Percentiles rank a stretch among this genome's conserved stretches.
These are phyloP conservation scores for Cyphomyrmex costatus DNA, from an alignment of 1,140 invertebrate species.

Conservation along the genomic window DNA sequence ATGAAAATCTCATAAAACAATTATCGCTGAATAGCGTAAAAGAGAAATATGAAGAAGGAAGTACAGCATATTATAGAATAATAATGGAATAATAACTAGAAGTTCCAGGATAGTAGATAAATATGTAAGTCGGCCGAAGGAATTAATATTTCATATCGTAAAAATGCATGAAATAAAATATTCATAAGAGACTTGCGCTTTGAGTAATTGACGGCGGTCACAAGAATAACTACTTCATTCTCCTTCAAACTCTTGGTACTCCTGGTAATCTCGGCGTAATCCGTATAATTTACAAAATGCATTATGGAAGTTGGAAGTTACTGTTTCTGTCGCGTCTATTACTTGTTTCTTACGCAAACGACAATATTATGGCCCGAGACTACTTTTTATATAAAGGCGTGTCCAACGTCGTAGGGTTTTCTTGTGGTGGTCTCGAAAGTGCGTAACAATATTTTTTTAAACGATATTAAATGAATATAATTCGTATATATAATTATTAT, in stretches of 20 bases:
- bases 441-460: constrained; percentile 32
- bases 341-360: constrained; percentile 13
- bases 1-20: background rate
- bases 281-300: constrained; percentile 23
- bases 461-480: background rate
- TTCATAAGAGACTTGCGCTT: background rate
- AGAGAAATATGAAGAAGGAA: background rate
- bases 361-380: constrained; percentile 68
- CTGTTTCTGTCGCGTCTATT: constrained; percentile 33
- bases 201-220: constrained; percentile 15
- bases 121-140: constrained; percentile 1
- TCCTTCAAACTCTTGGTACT: constrained; percentile 14
- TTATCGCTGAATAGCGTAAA: background rate
- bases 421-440: constrained; percentile 64
- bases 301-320: constrained; percentile 9
- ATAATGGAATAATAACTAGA: background rate
- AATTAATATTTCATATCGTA: constrained; percentile 32
- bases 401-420: constrained; percentile 60
- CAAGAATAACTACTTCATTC: background rate
- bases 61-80: background rate
- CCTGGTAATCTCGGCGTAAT: constrained; percentile 12
- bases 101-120: background rate
- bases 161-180: constrained; percentile 45
- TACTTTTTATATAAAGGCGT: constrained; percentile 70
- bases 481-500: background rate